These are phyloP conservation scores for Bostrychus sinensis DNA, from an alignment of 2,113 vertebrate species.

Conservation along the genomic window DNA sequence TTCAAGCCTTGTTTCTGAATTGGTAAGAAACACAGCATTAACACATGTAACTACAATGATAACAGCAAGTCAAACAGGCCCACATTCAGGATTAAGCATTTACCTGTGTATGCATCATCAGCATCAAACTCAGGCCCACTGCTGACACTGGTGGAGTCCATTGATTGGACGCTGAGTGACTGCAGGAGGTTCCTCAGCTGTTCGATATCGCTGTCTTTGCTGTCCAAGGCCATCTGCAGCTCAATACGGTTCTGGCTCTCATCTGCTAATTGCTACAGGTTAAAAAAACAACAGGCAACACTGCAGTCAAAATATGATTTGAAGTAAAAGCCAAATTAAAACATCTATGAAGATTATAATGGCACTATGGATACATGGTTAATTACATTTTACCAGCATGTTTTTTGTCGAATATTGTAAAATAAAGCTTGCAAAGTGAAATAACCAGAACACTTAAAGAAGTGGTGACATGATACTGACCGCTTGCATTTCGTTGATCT, in stretches of 20 bases:
- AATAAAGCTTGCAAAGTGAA: neutral
- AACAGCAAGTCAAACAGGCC: neutral
- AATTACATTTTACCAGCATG: too few species aligned
- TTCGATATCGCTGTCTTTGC: conserved; percentile 99
- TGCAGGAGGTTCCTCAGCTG: conserved; percentile 93
- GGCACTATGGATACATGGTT: too few species aligned
- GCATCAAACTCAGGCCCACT: conserved; percentile 92
- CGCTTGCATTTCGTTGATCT: conserved; percentile 97
- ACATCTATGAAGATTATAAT: too few species aligned
- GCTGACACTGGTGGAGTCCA: conserved; percentile 91
- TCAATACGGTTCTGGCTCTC: conserved; percentile 95
- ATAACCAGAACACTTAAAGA: too few species aligned
- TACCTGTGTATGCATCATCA: conserved; percentile 92
- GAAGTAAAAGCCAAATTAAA: too few species aligned
- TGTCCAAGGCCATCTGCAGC: conserved; percentile 98
- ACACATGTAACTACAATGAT: neutral
- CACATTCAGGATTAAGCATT: neutral
- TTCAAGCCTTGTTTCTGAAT: conserved; percentile 89
- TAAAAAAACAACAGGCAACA: neutral
- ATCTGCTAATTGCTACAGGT: conserved; percentile 90
- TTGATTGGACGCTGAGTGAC: conserved; percentile 86
- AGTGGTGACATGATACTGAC: conserved; percentile 73
- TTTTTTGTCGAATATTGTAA: neutral
- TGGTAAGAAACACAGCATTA: neutral
- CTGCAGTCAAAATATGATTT: too few species aligned